These are phyloP conservation scores for Dryobates pubescens DNA, from an alignment of 2,797 vertebrate species.

Conservation along the genomic window DNA sequence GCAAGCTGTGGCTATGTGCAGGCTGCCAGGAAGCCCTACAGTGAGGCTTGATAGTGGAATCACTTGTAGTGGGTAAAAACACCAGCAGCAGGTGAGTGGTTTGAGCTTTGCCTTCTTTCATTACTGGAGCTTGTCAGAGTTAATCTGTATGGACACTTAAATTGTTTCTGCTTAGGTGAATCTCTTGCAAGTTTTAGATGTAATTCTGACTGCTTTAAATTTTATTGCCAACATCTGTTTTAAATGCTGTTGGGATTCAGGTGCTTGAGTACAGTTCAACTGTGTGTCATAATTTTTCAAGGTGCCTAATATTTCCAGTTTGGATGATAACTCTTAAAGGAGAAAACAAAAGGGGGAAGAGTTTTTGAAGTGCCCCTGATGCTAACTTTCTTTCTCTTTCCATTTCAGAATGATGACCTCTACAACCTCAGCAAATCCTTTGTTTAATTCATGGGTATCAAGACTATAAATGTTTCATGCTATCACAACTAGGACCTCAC, in stretches of 20 bases:
- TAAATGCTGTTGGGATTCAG: conserved; percentile 50
- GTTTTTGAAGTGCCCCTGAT: background rate
- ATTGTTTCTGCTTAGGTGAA: conserved; percentile 65
- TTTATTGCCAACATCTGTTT: conserved; percentile 62
- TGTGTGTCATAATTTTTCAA: background rate
- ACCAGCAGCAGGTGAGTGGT: background rate
- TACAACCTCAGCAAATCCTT: conserved; percentile 81
- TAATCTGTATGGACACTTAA: conserved; percentile 34
- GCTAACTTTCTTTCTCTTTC: conserved; percentile 61
- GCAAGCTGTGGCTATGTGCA: background rate
- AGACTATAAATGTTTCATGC: conserved; percentile 79
- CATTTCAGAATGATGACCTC: conserved; percentile 85
- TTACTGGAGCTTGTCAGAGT: conserved; percentile 34
- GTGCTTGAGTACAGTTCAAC: conserved; percentile 19
- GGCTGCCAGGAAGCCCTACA: background rate
- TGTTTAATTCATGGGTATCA: conserved; percentile 83
- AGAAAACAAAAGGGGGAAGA: background rate
- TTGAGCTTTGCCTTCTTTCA: background rate
- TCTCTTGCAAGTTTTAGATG: conserved; percentile 39
- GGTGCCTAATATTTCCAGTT: conserved; percentile 18
- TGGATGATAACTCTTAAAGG: background rate
- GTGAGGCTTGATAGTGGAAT: background rate
- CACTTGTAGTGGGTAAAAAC: background rate
- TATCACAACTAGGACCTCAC: conserved; percentile 85
- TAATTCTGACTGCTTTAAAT: conserved; percentile 49